phyloP scores from a whole-genome alignment of 2,113 vertebrate species.

The Chaenogobius annularis region DNA sequence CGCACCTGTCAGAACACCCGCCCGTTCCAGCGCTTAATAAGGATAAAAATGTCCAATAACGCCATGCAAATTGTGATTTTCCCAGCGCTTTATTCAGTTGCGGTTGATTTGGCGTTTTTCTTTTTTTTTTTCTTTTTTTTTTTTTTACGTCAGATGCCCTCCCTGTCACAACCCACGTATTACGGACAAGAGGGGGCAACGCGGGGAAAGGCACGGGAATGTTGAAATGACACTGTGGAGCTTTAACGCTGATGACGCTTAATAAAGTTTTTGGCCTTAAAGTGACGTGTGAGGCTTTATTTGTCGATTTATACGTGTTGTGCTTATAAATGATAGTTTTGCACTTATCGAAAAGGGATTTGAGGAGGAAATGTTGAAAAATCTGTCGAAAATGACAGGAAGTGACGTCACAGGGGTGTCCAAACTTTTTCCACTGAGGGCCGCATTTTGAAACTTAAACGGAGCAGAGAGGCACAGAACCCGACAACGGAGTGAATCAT shows the following conservation, averaged over 20 bases:
- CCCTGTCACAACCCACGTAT: background rate
- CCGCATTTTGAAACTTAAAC: no score
- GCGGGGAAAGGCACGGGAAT: background rate
- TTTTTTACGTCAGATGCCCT: background rate
- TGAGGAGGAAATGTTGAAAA: no score
- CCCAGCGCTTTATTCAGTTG: conserved; percentile 20
- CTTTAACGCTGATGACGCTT: background rate
- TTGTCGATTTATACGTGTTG: no score
- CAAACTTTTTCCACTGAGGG: no score
- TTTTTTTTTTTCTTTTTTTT: background rate
- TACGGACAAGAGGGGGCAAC: background rate
- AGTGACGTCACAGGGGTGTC: no score
- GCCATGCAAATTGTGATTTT: conserved; percentile 19
- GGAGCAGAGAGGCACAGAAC: no score
- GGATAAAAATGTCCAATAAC: conserved; percentile 16
- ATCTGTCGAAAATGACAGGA: no score
- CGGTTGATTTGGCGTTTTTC: background rate
- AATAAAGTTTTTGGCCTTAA: no score
- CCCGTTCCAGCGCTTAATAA: conserved; percentile 2
- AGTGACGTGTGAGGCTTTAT: no score
- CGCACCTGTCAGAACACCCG: conserved; percentile 3
- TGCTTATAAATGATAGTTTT: no score
- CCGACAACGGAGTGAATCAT: no score
- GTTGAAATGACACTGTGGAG: background rate
- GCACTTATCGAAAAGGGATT: no score